Base-by-base conservation (phyloP, 2,888 invertebrate species). In the Mylabris sibirica region DNA sequence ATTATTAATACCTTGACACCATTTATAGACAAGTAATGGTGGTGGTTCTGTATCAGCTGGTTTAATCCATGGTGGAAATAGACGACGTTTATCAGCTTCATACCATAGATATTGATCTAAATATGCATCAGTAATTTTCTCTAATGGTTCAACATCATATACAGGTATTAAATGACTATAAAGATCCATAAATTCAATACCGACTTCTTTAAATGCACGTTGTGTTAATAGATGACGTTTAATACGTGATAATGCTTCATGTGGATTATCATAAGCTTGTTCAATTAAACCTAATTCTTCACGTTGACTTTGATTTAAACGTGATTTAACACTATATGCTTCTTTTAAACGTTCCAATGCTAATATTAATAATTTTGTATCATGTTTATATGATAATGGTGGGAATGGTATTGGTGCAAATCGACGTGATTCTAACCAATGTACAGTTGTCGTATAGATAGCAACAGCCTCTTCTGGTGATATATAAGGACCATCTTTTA, bases 341-440 rank as follows among this genome's bases (percentile, higher is more conserved):
- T 99, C 99, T 84, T 99, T 99, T 60, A 99, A 87, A 64, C 99
- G 87, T 85, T 99, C 99, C 77, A 99, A 85, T 0, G 99, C 99
- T 70, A 99, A 87, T 83, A 99, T 99, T 17, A 99, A 88, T 63
- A 99, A 88, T 83, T 99, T 99, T 0, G 99, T 99, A 87, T 99
- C 99, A 85, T 99, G 99, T 82, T 99, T 99, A 87, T 99, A 99
- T 0, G 99, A 98, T 0, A 99, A 89, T 0, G 99, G 99, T 2
- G 99, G 99, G 87, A 99, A 99, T 0, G 99, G 99, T 78, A 99
- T 99, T 0, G 99, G 99, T 0, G 99, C 98, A 87, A 99, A 99
- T 74, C 99, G 89, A 60, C 99, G 89, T 0, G 98, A 98, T 84
- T 99, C 99, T 73, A 99, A 87, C 99, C 99, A 99, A 87, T 99